These are phyloP conservation scores for Ondatra zibethicus DNA, from an alignment of 2,113 vertebrate species.

Conservation along the genomic window DNA sequence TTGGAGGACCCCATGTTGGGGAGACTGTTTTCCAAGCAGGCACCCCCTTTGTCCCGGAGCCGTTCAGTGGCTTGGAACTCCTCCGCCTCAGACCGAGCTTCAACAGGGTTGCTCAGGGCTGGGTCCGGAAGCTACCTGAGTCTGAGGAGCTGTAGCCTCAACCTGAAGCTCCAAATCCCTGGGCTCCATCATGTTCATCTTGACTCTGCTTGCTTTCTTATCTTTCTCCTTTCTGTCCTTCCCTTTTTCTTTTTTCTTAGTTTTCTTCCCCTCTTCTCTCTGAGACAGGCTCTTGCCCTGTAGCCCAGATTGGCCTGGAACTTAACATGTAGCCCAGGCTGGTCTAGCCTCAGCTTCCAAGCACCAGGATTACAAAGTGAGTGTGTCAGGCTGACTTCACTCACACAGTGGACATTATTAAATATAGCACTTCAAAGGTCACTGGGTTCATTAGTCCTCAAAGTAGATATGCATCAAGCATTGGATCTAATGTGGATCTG, in stretches of 20 bases:
- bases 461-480: background rate
- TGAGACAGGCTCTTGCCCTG: background rate
- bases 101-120: constrained; percentile 94
- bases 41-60: constrained; percentile 83
- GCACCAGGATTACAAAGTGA: background rate
- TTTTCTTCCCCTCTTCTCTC: too few relatives aligned
- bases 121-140: constrained; percentile 89
- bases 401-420: background rate
- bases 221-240: background rate
- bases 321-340: background rate
- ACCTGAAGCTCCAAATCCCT: background rate
- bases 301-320: background rate
- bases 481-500: background rate
- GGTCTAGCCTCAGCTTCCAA: background rate
- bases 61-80: constrained; percentile 83
- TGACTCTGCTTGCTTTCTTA: background rate
- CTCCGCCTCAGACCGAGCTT: constrained; percentile 91
- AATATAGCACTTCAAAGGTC: background rate
- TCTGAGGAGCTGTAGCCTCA: constrained; percentile 91
- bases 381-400: too few relatives aligned
- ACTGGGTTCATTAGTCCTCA: background rate
- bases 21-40: constrained; percentile 84
- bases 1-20: constrained; percentile 86
- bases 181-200: background rate
- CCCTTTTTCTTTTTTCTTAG: background rate